Percentiles rank a stretch among this genome's conserved stretches.
Conservation (phyloP, 2,888 invertebrate genomes). For the Dysmachus trigonus region DNA sequence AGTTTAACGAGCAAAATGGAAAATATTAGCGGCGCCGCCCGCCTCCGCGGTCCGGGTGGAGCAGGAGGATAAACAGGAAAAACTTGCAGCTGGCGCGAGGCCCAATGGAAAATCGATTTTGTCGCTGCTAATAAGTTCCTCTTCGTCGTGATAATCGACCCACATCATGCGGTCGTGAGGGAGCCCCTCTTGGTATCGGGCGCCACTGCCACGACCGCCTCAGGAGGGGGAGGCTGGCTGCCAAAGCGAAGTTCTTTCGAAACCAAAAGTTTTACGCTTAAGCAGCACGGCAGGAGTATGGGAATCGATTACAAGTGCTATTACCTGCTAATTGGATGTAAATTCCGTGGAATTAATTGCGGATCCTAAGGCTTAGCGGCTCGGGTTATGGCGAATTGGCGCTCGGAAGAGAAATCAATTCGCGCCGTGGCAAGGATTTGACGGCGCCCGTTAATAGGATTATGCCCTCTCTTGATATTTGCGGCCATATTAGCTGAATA, state of each 20-base stretch:
- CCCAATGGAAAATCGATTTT: conserved; percentile 37
- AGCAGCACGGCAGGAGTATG: conserved; percentile 14
- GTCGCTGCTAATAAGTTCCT: conserved; percentile 22
- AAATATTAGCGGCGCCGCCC: background rate
- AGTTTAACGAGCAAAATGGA: conserved; percentile 12
- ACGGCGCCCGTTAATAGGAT: background rate
- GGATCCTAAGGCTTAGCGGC: conserved; percentile 14
- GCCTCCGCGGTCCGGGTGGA: background rate
- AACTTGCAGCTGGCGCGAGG: conserved; percentile 1
- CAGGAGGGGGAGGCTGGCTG: background rate
- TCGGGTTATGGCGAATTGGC: background rate
- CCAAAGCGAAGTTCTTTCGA: conserved; percentile 18
- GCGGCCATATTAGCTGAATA: background rate
- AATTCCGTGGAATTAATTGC: conserved; percentile 40
- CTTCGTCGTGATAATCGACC: conserved; percentile 15
- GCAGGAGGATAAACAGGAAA: background rate
- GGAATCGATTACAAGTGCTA: conserved; percentile 36
- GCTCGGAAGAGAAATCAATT: background rate
- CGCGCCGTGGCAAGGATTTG: background rate
- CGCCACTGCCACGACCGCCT: background rate
- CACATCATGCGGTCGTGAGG: background rate
- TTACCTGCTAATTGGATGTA: conserved; percentile 42
- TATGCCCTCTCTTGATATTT: background rate
- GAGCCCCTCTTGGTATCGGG: background rate
- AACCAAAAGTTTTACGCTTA: conserved; percentile 28